Evolutionary conservation across 1,140 invertebrate genomes (phyloP), one percentile per base, ranked within the genome.

Genomic region (Babylonia areolata): DNA sequence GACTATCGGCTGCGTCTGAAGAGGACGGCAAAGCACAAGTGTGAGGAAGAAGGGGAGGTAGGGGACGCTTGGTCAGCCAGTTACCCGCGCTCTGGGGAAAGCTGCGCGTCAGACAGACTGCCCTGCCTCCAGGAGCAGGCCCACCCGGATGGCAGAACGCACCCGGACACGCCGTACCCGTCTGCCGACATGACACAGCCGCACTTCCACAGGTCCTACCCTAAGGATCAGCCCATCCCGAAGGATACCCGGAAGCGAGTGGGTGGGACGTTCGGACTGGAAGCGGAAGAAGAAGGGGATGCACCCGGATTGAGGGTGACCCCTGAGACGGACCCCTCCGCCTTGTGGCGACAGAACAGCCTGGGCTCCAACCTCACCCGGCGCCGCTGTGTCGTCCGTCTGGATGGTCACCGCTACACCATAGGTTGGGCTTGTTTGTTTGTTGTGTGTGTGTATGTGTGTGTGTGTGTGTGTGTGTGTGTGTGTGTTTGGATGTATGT

Each of bases 381-480:
- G 11, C 77, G 87, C 17, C 90, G 90, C 78, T 91, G 90, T 86
- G 86, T 91, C 0, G 90, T 91, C 20, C 84, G 90, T 28, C 85
- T 91, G 79, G 90, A 91, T 71, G 88, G 88, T n/a, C 88, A 88
- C 11, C 83, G 87, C 35, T 90, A 90, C 81, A 90, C 90, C 17
- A 90, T 90, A 86, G 90, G 90, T 90, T 87, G 82, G 82, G 12
- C 1, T 3, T 39, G 1, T 28, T 39, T n/a, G 9, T 54, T 37
- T 17, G 23, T 81, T 58, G 46, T 51, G 46, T 51, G 46, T 51
- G 46, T 51, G 46, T 51, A 17, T 2, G 46, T 51, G 46, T 2
- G 46, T 2, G 46, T 2, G 2, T 51, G 46, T 51, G 2, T 51
- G 46, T 51, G 46, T 51, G 46, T 3, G 46, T 51, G 0, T 51